phyloP scores from a whole-genome alignment of 2,888 invertebrate species.

The Ichneumoninae sp. region DNA sequence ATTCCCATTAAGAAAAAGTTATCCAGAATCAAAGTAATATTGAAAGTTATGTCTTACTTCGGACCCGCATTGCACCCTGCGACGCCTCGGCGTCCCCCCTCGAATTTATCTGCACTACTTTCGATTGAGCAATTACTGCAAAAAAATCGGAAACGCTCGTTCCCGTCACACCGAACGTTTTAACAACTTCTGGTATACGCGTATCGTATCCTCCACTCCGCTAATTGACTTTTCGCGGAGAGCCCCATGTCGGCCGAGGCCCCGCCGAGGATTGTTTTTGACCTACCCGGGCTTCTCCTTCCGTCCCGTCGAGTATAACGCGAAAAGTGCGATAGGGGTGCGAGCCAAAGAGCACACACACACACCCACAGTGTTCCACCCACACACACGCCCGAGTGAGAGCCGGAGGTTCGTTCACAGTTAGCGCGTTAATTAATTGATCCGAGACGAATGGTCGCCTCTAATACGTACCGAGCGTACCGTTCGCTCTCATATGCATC shows the following conservation, averaged over 20 bases:
- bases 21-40: background rate
- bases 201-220: conserved; percentile 40
- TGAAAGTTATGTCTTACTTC: background rate
- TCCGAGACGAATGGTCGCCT: conserved; percentile 47
- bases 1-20: background rate
- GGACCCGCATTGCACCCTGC: background rate
- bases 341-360: background rate
- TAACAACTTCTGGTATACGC: conserved; percentile 26
- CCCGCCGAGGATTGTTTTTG: conserved; percentile 55
- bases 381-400: background rate
- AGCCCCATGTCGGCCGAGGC: conserved; percentile 39
- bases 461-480: conserved; percentile 29
- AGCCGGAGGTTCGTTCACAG: conserved; percentile 20
- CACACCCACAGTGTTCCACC: background rate
- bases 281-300: background rate
- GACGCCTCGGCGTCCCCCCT: conserved; percentile 1
- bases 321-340: conserved; percentile 45
- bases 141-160: conserved; percentile 37
- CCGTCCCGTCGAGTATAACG: conserved; percentile 8
- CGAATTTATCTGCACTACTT: conserved; percentile 52
- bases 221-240: conserved; percentile 62
- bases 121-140: conserved; percentile 52
- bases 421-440: conserved; percentile 51
- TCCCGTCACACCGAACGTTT: conserved; percentile 34
- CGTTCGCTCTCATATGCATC: conserved; percentile 28